Evolutionary conservation across 2,888 invertebrate genomes (phyloP).

Genomic region (Protophormia terraenovae): DNA sequence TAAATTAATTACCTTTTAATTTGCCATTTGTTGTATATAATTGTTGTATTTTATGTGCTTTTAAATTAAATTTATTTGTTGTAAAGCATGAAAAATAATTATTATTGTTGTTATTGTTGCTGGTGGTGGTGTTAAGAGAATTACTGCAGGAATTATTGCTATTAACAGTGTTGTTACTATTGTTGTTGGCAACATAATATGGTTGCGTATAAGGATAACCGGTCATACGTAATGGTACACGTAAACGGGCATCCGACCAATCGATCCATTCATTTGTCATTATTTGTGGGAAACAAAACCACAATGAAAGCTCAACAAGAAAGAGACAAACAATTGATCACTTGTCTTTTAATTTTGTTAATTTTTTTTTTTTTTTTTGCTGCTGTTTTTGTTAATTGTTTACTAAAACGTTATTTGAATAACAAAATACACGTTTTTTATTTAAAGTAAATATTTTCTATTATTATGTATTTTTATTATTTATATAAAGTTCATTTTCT

Average conservation of each 20-base stretch:
- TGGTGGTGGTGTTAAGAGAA: neutral
- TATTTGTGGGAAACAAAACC: slow-evolving; percentile 40
- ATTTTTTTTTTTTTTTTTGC: neutral
- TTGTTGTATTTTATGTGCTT: slow-evolving; percentile 77
- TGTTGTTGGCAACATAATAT: slow-evolving; percentile 66
- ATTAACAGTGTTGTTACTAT: neutral
- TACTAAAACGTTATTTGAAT: neutral
- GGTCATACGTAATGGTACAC: slow-evolving; percentile 77
- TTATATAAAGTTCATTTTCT: neutral
- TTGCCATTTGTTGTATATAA: slow-evolving; percentile 73
- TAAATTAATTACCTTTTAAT: slow-evolving; percentile 74
- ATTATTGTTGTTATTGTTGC: no score
- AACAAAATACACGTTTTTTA: neutral
- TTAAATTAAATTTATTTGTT: slow-evolving; percentile 75
- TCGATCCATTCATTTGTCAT: slow-evolving; percentile 82
- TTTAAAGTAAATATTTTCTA: neutral
- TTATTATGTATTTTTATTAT: neutral
- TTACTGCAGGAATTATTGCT: slow-evolving; percentile 38
- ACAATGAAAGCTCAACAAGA: no score
- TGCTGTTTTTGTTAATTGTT: neutral
- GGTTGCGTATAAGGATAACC: slow-evolving; percentile 75
- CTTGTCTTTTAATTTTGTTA: neutral
- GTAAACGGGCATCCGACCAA: slow-evolving; percentile 80
- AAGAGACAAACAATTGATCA: neutral
- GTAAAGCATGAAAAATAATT: slow-evolving; percentile 63